A percentile compares a stretch with the other conserved stretches of the same genome.
phyloP scores from a whole-genome alignment of 2,888 invertebrate genomes.

The Agapostemon virescens region DNA sequence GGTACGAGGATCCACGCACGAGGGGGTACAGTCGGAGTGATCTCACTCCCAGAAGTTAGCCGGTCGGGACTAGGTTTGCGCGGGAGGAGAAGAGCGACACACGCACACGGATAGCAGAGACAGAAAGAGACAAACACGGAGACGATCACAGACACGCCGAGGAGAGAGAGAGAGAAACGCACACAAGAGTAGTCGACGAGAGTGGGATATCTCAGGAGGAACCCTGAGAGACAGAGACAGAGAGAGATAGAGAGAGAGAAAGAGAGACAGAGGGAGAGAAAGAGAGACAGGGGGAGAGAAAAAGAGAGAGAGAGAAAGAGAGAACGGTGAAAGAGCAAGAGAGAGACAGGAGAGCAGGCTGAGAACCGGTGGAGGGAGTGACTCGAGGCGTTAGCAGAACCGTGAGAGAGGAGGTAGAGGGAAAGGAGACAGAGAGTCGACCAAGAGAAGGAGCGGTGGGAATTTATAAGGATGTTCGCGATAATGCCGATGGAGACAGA shows the following conservation, averaged over 20 bases:
- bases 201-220: conserved; percentile 58
- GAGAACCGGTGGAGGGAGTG: conserved; percentile 60
- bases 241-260: background rate
- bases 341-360: conserved; percentile 43
- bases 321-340: conserved; percentile 26
- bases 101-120: background rate
- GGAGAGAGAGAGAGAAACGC: background rate
- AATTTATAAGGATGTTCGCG: conserved; percentile 81
- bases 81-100: conserved; percentile 66
- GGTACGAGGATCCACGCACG: conserved; percentile 55
- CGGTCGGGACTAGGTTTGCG: conserved; percentile 68
- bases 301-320: conserved; percentile 42
- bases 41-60: conserved; percentile 72
- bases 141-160: background rate
- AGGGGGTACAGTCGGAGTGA: conserved; percentile 68
- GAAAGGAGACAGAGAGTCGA: conserved; percentile 71
- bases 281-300: conserved; percentile 51
- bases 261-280: conserved; percentile 57
- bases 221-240: conserved; percentile 21
- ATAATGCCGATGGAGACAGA: conserved; percentile 81
- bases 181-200: conserved; percentile 36
- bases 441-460: conserved; percentile 78
- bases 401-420: conserved; percentile 70
- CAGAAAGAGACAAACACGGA: background rate
- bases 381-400: conserved; percentile 67